phyloP scores from a whole-genome alignment of 2,888 invertebrate genomes.

The Eupithecia exiguata region DNA sequence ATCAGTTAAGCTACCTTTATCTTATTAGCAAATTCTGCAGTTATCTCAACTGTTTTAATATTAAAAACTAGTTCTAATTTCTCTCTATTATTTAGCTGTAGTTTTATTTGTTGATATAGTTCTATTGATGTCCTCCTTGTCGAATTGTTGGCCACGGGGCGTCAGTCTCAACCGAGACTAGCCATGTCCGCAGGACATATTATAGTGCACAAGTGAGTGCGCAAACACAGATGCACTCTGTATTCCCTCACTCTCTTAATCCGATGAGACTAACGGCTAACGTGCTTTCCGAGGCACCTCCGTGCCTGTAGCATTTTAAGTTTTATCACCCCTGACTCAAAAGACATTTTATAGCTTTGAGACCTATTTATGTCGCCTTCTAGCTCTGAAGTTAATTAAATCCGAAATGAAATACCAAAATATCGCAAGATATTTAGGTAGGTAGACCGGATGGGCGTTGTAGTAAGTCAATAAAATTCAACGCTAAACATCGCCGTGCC shows the following conservation, averaged over 20 bases:
- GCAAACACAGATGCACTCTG: too few relatives aligned
- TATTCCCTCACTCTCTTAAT: too few relatives aligned
- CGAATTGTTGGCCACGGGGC: not conserved
- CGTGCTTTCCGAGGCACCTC: too few relatives aligned
- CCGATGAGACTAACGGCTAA: too few relatives aligned
- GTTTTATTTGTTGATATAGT: not conserved
- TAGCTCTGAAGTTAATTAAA: not conserved
- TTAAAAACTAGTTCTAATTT: not conserved
- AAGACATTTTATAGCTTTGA: not conserved
- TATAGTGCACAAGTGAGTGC: too few relatives aligned
- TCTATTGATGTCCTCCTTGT: not conserved
- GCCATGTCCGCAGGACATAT: too few relatives aligned
- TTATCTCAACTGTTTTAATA: not conserved
- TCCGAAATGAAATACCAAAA: not conserved
- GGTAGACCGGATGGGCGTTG: not conserved
- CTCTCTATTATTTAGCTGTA: not conserved
- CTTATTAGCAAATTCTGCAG: not conserved
- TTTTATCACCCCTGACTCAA: not conserved
- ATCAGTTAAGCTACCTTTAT: not conserved
- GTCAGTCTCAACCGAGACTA: not conserved
- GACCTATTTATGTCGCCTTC: not conserved
- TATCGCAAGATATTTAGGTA: not conserved
- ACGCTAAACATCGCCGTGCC: conserved; percentile 32
- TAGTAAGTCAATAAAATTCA: conserved; percentile 14
- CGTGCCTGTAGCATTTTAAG: not conserved